These are phyloP conservation scores for Liasis olivaceus DNA, from an alignment of 2,797 vertebrate species.

Conservation along the genomic window DNA sequence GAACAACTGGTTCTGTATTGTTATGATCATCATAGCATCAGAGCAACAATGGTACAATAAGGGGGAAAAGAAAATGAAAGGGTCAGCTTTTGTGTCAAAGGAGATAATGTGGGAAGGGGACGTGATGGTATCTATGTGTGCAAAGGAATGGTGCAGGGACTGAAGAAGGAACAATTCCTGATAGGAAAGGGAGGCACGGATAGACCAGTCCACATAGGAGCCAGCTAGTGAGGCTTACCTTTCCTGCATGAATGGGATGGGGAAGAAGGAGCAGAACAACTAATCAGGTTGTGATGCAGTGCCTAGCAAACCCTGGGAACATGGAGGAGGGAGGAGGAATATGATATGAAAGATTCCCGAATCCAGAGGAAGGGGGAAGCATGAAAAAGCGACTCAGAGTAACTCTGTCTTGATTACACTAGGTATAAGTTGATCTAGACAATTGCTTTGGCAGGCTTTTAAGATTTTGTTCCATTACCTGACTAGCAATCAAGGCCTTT, in stretches of 20 bases:
- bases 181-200: not conserved
- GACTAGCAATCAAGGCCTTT: not conserved
- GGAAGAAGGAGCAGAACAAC: not conserved
- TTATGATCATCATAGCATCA: not conserved
- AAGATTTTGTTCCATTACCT: not conserved
- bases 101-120: not conserved
- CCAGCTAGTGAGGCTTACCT: not conserved
- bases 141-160: not conserved
- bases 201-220: not conserved
- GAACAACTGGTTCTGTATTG: not conserved
- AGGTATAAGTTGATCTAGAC: not conserved
- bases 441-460: not conserved
- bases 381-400: not conserved
- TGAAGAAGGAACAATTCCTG: not conserved
- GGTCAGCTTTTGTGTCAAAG: not conserved
- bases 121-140: not conserved
- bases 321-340: not conserved
- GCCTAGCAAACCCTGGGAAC: not conserved
- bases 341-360: not conserved
- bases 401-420: not conserved
- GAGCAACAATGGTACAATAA: too few species aligned
- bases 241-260: not conserved
- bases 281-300: not conserved
- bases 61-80: not conserved
- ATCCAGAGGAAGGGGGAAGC: not conserved